Evolutionary conservation across 1,140 invertebrate genomes (phyloP), one percentile per base, ranked within the genome.

Genomic region (Drosophila lacertosa): DNA sequence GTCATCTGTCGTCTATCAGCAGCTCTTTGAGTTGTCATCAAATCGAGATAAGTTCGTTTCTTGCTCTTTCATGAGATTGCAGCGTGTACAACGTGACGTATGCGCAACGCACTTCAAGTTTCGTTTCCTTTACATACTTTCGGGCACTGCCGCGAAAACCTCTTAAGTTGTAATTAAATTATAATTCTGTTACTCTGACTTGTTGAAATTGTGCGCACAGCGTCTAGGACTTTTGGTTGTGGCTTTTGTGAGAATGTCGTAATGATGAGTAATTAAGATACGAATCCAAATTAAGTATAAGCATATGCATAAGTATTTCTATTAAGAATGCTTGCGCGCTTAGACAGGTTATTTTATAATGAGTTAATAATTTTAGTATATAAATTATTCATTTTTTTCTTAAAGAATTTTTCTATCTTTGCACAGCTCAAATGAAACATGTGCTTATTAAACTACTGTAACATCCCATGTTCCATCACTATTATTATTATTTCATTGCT

Each of bases 21-120:
- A 16, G 51, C 51, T 39, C 51, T 54, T 54, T 54, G 35, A 40
- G 11, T 18, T 54, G 35, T 54, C 35, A 54, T 54, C 51, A 54
- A 29, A 16, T 54, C n/a, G n/a, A 11, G 51, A 40, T 54, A 54
- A 6, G 35, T 24, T 39, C n/a, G 11, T 39, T 54, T 54, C n/a
- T 10, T 26, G 26, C 18, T n/a, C 33, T 9, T 40, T 54, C 51
- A 39, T 26, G 51, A 40, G 20, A 10, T 10, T 20, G 20, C 50
- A 54, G 50, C 33, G n/a, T 54, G 35, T 54, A 40, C 20, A 9
- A 16, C 13, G 33, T 26, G 51, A 26, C 51, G 54, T 40, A 58
- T 66, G 44, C 63, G 63, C 24, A 66, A 48, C 24, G 24, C 1
- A 10, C 5, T 26, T 13, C 9, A 10, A 20, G 18, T 13, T 33